Base-by-base conservation (phyloP, 2,113 vertebrate species). In the Motacilla alba region DNA sequence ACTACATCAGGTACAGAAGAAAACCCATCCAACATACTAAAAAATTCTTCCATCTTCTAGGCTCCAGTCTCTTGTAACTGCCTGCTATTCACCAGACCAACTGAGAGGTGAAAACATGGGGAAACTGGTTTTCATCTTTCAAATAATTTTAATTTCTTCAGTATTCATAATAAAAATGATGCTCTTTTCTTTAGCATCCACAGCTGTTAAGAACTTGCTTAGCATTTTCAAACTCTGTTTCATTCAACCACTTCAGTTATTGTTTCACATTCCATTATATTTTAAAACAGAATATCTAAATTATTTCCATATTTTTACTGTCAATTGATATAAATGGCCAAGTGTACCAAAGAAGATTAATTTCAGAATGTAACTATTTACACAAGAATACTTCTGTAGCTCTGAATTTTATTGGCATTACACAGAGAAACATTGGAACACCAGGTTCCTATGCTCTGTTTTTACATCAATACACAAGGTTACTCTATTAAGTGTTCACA, bases 341-440 rank as follows among this genome's bases (percentile, higher is more conserved):
- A 91, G 50, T 2, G 15, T 70, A 79, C 19, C n/a, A 55, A 46
- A 85, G 66, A 85, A 87, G 58, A 88, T 44, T 74, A 37, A 87
- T 93, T 84, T 96, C 87, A 79, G 43, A 85, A 79, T 59, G 7
- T 59, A 90, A 93, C 39, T 56, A 93, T 90, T 92, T 88, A 92
- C 35, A 70, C 35, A 81, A 69, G 76, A 85, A 85, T 69, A 82
- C 50, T 95, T 94, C 35, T 30, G 33, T 53, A 85, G 70, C 41
- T 60, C 49, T 83, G 53, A 50, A 72, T 73, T 93, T 82, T 56
- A 81, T 5, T 84, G 52, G 33, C 58, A 47, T 75, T 73, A 93
- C 47, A 62, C 87, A 95, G 75, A 84, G 72, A 83, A 95, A 84
- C 30, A 63, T 4, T 39, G 64, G 69, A 90, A 79, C 55, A 77